Conservation (phyloP, 2,888 invertebrate species). For the Trachelus troglodyta region DNA sequence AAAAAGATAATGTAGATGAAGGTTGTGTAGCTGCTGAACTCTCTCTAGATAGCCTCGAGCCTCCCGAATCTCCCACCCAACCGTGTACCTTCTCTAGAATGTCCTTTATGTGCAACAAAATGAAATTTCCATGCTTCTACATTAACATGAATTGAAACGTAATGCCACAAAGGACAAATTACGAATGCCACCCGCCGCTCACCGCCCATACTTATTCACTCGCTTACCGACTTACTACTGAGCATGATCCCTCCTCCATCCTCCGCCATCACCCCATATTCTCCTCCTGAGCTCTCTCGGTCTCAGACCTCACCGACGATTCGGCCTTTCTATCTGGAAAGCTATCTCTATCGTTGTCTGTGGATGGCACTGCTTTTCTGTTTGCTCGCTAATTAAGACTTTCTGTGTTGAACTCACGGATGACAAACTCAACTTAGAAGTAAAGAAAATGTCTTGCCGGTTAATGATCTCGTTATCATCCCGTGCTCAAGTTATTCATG, state of each 20-base stretch:
- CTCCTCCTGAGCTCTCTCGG: too few species aligned
- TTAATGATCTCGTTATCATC: background rate
- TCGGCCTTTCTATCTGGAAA: background rate
- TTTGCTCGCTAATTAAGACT: constrained; percentile 8
- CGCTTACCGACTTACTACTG: too few species aligned
- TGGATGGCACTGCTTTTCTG: background rate
- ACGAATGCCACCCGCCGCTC: background rate
- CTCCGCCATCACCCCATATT: too few species aligned
- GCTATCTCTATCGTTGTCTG: background rate
- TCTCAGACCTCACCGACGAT: background rate
- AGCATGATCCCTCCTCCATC: too few species aligned
- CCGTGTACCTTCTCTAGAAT: too few species aligned
- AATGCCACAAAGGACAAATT: constrained; percentile 4
- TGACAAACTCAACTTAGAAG: background rate
- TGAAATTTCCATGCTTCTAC: constrained; percentile 6
- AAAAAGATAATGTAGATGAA: background rate
- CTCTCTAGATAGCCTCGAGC: background rate
- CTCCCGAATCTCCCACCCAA: too few species aligned
- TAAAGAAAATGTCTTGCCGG: background rate
- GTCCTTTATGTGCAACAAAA: background rate
- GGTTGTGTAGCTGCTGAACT: background rate
- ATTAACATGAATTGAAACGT: constrained; percentile 5
- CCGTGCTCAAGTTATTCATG: too few species aligned
- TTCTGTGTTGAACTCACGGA: background rate
- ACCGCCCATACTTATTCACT: background rate